These are phyloP conservation scores for Acromyrmex echinatior DNA, from an alignment of 1,140 invertebrate genomes.

Conservation along the genomic window DNA sequence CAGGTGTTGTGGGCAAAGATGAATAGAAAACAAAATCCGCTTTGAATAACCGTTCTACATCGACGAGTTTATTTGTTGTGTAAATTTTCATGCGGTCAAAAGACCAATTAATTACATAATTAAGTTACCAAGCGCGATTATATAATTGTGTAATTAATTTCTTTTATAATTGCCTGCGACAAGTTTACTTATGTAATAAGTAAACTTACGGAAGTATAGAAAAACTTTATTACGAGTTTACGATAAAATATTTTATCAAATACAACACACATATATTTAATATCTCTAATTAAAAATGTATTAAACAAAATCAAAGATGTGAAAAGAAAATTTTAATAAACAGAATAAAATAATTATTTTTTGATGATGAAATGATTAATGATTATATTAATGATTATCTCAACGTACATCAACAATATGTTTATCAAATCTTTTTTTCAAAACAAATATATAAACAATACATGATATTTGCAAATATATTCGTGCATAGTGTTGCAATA, in stretches of 20 bases:
- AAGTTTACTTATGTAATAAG: constrained; percentile 9
- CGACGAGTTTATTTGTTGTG: constrained; percentile 23
- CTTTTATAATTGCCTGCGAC: not conserved
- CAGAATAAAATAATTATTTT: not conserved
- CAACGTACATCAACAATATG: too few species aligned
- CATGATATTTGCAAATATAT: not conserved
- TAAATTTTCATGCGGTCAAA: constrained; percentile 3
- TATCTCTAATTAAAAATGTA: not conserved
- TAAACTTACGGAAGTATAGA: not conserved
- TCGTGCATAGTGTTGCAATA: not conserved
- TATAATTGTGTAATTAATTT: constrained; percentile 28
- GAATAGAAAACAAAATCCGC: constrained; percentile 4
- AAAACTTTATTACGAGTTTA: not conserved
- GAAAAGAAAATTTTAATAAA: not conserved
- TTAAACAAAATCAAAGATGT: not conserved
- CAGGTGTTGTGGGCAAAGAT: constrained; percentile 56
- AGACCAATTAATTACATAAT: not conserved
- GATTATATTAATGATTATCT: not conserved
- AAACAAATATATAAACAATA: not conserved
- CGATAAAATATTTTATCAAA: not conserved
- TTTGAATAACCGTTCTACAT: not conserved
- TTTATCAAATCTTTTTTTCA: not conserved
- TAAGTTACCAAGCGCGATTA: not conserved
- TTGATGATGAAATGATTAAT: constrained; percentile 1
- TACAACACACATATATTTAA: not conserved